Evolutionary conservation across 2,888 invertebrate species (phyloP), one percentile per base, ranked within the genome.

Genomic region (Nineta flava): DNA sequence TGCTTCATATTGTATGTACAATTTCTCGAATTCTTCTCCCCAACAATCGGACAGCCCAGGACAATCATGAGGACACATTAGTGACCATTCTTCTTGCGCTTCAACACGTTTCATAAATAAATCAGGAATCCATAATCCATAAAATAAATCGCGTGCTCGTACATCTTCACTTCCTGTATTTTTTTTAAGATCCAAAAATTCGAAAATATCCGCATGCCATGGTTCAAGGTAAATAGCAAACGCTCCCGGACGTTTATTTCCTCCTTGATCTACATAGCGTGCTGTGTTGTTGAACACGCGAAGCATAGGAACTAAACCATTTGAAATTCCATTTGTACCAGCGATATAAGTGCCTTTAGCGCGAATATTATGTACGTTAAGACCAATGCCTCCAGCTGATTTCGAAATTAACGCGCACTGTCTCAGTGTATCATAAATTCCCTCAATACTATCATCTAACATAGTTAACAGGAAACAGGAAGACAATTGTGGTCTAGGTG

Each of bases 211-310:
- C 0, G 92, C 85, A 70, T 99, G 99, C 99, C 99, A 99, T 0
- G 99, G 99, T 67, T 99, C 99, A 48, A 99, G 68, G 62, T 99
- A 99, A 53, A 99, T 81, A 13, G 99, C 95, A 71, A 97, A 95
- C 3, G 96, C 96, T 17, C 97, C 97, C 2, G 96, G 96, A 53
- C 96, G 72, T 74, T 96, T 96, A 62, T 95, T 95, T 46, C 96
- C 96, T 17, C 96, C 95, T 71, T 99, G 97, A 65, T 96, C 95
- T 1, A 97, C 95, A 69, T 96, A 97, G 52, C 92, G 75, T 0
- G 96, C 95, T 3, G 93, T 91, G 61, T 93, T 92, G 64, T 97
- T 97, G 64, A 82, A 99, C 0, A 97, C 93, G 54, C 94, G 71
- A 41, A 99, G 70, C 90, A 95, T 92, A 1, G 97, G 97, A 34